A percentile compares a stretch with the other conserved stretches of the same genome.
Evolutionary conservation across 2,113 vertebrate genomes (phyloP).

Genomic region (Plestiodon gilberti): DNA sequence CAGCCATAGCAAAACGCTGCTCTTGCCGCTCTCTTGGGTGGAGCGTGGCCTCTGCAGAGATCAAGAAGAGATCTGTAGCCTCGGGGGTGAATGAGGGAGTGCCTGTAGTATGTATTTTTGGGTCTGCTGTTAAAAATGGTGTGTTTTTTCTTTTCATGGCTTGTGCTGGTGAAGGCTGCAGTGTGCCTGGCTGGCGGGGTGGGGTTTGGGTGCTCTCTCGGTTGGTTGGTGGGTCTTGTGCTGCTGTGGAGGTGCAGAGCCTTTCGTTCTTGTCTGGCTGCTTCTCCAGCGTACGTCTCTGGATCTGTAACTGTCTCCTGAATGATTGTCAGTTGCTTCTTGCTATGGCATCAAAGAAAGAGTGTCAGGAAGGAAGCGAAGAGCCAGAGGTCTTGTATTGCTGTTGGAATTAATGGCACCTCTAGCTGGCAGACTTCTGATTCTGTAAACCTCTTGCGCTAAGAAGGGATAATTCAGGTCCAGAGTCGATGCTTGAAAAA

Average conservation of each 20-base stretch:
- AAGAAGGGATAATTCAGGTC: not conserved
- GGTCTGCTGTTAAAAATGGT: not conserved
- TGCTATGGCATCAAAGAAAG: not conserved
- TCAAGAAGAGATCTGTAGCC: not conserved
- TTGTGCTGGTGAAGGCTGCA: not conserved
- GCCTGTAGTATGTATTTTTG: not conserved
- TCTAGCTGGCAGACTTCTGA: no score
- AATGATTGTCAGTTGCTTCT: no score
- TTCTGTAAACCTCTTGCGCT: not conserved
- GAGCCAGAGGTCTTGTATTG: not conserved
- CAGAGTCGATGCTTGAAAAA: not conserved
- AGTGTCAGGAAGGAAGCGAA: not conserved
- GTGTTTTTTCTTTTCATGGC: not conserved
- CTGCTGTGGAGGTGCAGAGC: no score
- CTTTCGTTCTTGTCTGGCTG: not conserved
- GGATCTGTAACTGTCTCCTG: not conserved
- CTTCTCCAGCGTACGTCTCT: not conserved
- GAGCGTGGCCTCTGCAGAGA: not conserved
- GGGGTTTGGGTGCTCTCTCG: not conserved
- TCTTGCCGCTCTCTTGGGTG: not conserved
- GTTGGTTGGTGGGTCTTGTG: not conserved
- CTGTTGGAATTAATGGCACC: not conserved
- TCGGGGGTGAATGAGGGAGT: not conserved
- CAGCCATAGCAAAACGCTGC: not conserved
- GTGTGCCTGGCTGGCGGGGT: not conserved